These are phyloP conservation scores for Acipenser ruthenus DNA, from an alignment of 2,797 vertebrate genomes.

Conservation along the genomic window DNA sequence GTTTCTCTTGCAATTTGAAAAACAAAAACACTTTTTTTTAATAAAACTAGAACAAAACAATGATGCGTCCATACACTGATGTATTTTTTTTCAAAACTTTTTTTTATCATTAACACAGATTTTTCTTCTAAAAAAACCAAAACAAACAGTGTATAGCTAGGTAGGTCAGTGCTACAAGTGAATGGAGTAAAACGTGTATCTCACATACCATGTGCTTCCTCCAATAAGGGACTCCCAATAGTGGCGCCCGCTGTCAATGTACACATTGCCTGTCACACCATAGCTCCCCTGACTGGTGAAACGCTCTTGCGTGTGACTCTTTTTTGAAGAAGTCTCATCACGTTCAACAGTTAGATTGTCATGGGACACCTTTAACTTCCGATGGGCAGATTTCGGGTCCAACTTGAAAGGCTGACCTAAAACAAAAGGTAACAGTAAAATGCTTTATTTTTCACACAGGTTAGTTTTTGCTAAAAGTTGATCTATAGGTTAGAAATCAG, in stretches of 20 bases:
- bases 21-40: too few relatives aligned
- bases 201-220: slow-evolving; percentile 87
- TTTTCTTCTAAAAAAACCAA: too few relatives aligned
- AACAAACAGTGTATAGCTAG: too few relatives aligned
- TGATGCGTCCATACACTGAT: too few relatives aligned
- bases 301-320: slow-evolving; percentile 89
- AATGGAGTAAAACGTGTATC: not conserved
- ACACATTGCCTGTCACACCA: slow-evolving; percentile 86
- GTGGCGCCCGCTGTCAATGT: slow-evolving; percentile 94
- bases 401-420: slow-evolving; percentile 93
- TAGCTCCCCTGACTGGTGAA: slow-evolving; percentile 94
- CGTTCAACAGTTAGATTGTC: slow-evolving; percentile 94
- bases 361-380: slow-evolving; percentile 89
- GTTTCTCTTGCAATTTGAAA: too few relatives aligned
- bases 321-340: slow-evolving; percentile 91
- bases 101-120: too few relatives aligned
- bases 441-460: too few relatives aligned
- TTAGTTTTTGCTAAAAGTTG: too few relatives aligned
- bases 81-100: too few relatives aligned
- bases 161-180: not conserved
- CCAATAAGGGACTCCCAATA: slow-evolving; percentile 98
- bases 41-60: too few relatives aligned
- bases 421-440: slow-evolving; percentile 10
- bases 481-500: too few relatives aligned
- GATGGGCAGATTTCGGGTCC: slow-evolving; percentile 91